phyloP scores from a whole-genome alignment of 2,888 invertebrate species.

The Agonum fuliginosum region DNA sequence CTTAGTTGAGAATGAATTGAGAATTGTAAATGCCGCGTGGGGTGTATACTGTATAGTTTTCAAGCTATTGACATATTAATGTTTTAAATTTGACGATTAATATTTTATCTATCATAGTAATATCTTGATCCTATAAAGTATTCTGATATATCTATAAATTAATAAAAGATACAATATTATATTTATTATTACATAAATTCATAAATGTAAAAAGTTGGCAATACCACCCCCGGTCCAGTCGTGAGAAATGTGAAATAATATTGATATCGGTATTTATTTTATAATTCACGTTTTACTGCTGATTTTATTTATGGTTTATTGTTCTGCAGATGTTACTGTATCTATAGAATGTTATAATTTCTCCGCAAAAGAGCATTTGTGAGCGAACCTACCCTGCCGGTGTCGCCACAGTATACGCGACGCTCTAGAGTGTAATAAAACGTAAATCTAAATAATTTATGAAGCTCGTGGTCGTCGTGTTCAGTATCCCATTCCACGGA shows the following conservation, averaged over 20 bases:
- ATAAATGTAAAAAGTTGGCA: too few relatives aligned
- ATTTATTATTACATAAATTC: too few relatives aligned
- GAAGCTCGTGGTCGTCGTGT: conserved; percentile 46
- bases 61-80: too few relatives aligned
- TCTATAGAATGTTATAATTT: conserved; percentile 40
- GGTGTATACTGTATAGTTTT: too few relatives aligned
- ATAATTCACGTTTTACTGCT: conserved; percentile 2
- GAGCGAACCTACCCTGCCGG: conserved; percentile 15
- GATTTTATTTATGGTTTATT: conserved; percentile 32
- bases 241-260: conserved; percentile 11
- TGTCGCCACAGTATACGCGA: not conserved
- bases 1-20: too few relatives aligned
- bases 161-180: too few relatives aligned
- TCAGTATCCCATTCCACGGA: conserved; percentile 44
- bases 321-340: not conserved
- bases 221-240: too few relatives aligned
- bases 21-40: too few relatives aligned
- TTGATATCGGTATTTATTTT: conserved; percentile 18
- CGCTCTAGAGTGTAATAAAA: conserved; percentile 33
- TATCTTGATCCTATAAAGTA: too few relatives aligned
- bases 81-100: too few relatives aligned
- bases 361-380: conserved; percentile 34
- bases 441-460: conserved; percentile 58
- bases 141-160: too few relatives aligned
- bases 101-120: too few relatives aligned